Base-by-base conservation (phyloP, 2,888 invertebrate genomes). In the Tribolium freemani region DNA sequence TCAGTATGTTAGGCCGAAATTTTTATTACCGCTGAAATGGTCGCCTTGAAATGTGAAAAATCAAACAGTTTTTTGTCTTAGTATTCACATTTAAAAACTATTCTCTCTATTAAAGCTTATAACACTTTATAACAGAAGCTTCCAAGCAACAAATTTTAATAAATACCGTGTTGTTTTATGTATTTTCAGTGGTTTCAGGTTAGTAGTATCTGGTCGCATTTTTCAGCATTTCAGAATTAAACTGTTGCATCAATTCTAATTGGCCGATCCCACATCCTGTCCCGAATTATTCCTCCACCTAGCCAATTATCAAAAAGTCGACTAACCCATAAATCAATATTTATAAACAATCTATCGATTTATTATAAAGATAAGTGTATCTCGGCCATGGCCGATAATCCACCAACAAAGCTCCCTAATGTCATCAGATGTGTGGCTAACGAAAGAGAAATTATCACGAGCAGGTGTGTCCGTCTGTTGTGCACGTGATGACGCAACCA, bases 401-500 rank as follows among this genome's bases (percentile, higher is more conserved):
- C 5, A 26, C 26, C 21, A 20, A 21, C 53, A 26, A n/a, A 16
- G 26, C 20, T 20, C 21, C n/a, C 53, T 16, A 16, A 53, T 53
- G 21, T 53, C 53, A 21, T 53, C 53, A 53, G 10, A 53, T 21
- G 21, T 10, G 26, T 53, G 20, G 16, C 11, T 16, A 53, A 21
- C 26, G 26, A 53, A 16, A 53, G 53, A 16, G 53, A 53, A 53
- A 53, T 21, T 53, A 16, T 53, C 21, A 38, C 11, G 10, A 16
- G 53, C 53, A 53, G 53, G 53, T 53, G 53, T 53, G 53, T 53
- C 53, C 16, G 13, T 48, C 16, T 48, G 38, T 16, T 48, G 48
- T 48, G 48, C 48, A 48, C 48, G 48, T 16, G 21, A 53, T 53
- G 53, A 53, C 53, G 53, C n/a, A 53, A 53, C 53, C 11, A 53